These are phyloP conservation scores for Heterocephalus glaber DNA, from an alignment of 2,113 vertebrate genomes.

Conservation along the genomic window DNA sequence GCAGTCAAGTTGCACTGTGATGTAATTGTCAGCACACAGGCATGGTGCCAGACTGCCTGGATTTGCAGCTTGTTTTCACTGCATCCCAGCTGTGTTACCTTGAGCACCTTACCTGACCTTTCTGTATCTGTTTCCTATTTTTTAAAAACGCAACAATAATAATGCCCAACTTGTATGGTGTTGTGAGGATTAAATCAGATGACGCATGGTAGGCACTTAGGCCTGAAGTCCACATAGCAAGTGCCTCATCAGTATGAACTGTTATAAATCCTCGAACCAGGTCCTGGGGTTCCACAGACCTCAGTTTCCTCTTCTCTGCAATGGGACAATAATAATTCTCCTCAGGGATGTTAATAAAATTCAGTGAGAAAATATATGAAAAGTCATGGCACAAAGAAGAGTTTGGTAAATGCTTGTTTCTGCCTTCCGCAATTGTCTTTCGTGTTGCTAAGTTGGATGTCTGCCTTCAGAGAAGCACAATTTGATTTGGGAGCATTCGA, in stretches of 20 bases:
- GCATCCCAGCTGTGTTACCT: constrained; percentile 1
- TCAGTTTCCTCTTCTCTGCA: constrained; percentile 2
- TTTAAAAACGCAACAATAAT: neutral
- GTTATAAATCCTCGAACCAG: neutral
- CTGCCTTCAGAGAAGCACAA: constrained; percentile 21
- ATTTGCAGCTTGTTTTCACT: neutral
- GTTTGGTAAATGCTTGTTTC: neutral
- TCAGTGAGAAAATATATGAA: constrained; percentile 24
- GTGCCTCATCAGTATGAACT: neutral
- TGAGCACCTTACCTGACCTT: neutral
- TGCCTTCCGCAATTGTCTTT: constrained; percentile 51
- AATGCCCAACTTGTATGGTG: neutral
- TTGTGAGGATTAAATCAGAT: neutral
- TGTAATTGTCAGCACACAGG: fast-evolving
- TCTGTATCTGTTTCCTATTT: constrained; percentile 38
- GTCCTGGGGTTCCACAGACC: neutral
- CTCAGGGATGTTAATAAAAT: neutral
- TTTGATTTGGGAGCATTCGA: neutral
- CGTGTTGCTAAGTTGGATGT: neutral
- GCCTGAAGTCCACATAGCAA: neutral
- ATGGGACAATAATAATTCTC: neutral
- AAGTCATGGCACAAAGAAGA: constrained; percentile 26
- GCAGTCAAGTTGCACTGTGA: neutral
- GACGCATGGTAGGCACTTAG: neutral
- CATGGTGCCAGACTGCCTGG: neutral